phyloP scores from a whole-genome alignment of 2,888 invertebrate genomes.

The Orthosia incerta region DNA sequence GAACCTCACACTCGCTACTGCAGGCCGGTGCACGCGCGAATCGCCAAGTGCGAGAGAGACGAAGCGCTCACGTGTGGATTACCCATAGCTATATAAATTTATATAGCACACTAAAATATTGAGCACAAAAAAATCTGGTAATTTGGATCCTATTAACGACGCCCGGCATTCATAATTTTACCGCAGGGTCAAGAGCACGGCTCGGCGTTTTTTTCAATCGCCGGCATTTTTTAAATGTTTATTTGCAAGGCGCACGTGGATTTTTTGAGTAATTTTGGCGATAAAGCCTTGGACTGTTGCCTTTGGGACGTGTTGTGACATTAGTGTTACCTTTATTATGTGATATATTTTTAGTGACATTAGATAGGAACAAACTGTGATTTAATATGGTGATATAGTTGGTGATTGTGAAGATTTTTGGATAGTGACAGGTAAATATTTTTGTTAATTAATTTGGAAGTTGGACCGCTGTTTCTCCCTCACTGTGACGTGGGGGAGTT shows the following conservation, averaged over 20 bases:
- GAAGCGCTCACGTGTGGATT: conserved; percentile 85
- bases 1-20: conserved; percentile 75
- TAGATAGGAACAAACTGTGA: conserved; percentile 90
- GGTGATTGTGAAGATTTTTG: conserved; percentile 85
- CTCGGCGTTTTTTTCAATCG: conserved; percentile 82
- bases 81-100: conserved; percentile 83
- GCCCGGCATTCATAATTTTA: conserved; percentile 89
- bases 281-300: conserved; percentile 87
- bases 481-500: conserved; percentile 61
- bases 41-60: conserved; percentile 84
- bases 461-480: conserved; percentile 70
- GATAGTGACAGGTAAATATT: conserved; percentile 84
- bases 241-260: conserved; percentile 86
- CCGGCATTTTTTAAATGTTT: conserved; percentile 87
- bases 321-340: conserved; percentile 89
- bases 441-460: conserved; percentile 77
- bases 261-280: conserved; percentile 87
- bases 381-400: conserved; percentile 89
- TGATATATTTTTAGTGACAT: conserved; percentile 89
- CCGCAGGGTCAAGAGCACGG: conserved; percentile 90
- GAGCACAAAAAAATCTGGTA: conserved; percentile 89
- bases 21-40: conserved; percentile 86
- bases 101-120: conserved; percentile 90
- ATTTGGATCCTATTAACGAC: conserved; percentile 90
- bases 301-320: conserved; percentile 90